These are phyloP conservation scores for Thymelicus lineola DNA, from an alignment of 2,888 invertebrate species.

Conservation along the genomic window DNA sequence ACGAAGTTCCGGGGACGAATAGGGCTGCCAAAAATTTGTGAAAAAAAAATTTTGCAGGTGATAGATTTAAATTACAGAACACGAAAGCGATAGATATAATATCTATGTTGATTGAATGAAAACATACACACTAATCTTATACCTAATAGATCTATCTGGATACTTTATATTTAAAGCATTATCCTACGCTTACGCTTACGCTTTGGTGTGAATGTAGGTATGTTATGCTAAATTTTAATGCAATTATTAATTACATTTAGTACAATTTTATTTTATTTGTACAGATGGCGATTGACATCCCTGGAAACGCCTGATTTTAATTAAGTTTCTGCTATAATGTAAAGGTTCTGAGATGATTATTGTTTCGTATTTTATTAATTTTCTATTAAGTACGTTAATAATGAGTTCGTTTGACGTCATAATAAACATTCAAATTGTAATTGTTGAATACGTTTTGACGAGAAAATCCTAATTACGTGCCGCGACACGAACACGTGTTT, in stretches of 20 bases:
- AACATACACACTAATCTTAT: too few species aligned
- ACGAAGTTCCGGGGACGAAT: not conserved
- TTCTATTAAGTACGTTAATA: slow-evolving; percentile 5
- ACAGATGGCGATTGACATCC: not conserved
- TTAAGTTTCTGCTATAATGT: not conserved
- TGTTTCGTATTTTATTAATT: slow-evolving; percentile 6
- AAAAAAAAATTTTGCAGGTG: too few species aligned
- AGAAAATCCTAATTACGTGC: slow-evolving; percentile 18
- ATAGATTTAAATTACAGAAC: too few species aligned
- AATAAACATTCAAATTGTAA: slow-evolving; percentile 10
- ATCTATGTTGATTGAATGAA: too few species aligned
- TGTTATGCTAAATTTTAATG: too few species aligned
- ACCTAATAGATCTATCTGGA: too few species aligned
- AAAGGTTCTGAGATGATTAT: slow-evolving; percentile 3
- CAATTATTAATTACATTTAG: not conserved
- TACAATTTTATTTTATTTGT: not conserved
- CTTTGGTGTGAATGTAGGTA: too few species aligned
- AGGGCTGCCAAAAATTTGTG: too few species aligned
- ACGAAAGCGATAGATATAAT: too few species aligned
- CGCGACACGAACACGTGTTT: slow-evolving; percentile 11
- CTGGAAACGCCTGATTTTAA: not conserved
- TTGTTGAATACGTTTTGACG: slow-evolving; percentile 8
- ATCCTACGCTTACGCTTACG: too few species aligned
- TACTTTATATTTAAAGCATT: too few species aligned
- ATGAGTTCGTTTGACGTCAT: slow-evolving; percentile 11